Base-by-base conservation (phyloP, 2,888 invertebrate species). In the Lagria hirta region DNA sequence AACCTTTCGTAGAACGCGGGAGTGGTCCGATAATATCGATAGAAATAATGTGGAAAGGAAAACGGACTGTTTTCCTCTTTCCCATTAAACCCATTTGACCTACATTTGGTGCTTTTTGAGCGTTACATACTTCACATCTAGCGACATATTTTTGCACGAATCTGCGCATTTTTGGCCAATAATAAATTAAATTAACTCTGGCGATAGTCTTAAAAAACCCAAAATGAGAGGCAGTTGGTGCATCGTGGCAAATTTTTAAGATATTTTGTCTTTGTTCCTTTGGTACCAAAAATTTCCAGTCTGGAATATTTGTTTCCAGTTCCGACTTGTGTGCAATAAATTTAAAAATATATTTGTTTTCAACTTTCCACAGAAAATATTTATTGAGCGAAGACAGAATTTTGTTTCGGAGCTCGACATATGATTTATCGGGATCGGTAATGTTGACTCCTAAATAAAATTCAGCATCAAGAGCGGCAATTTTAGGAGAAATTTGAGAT, bases 21-120 rank as follows among this genome's bases (percentile, higher is more conserved):
- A 46, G 20, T 1, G 46, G 46, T 3, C 46, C 30, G 7, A 36
- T 16, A 2, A 37, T n/a, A 8, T 37, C 37, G 4, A 52, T 5
- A 50, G 15, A 42, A 51, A 61, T 14, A 48, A 40, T 18, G 6
- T 43, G 37, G 36, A 36, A 35, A 13, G 51, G 26, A 29, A 45
- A 48, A 33, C 29, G 14, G 6, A 37, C 37, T 8, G n/a, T 13
- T 21, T 38, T 38, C n/a, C 28, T 11, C 6, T 8, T 6, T 13
- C 42, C 46, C 28, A 37, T 28, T 3, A 4, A 3, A 7, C 28
- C 37, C 4, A 38, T 24, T 14, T 35, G 23, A n/a, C 14, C 37
- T 12, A 4, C 16, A 8, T 20, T 20, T 12, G 12, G 27, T 5
- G 42, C 20, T 28, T 50, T 52, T n/a, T 48, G 48, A 2, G 30